A percentile compares a stretch with the other conserved stretches of the same genome.
These are phyloP conservation scores for Ptilorrhoa leucosticta DNA, from an alignment of 2,113 vertebrate genomes.

Conservation along the genomic window DNA sequence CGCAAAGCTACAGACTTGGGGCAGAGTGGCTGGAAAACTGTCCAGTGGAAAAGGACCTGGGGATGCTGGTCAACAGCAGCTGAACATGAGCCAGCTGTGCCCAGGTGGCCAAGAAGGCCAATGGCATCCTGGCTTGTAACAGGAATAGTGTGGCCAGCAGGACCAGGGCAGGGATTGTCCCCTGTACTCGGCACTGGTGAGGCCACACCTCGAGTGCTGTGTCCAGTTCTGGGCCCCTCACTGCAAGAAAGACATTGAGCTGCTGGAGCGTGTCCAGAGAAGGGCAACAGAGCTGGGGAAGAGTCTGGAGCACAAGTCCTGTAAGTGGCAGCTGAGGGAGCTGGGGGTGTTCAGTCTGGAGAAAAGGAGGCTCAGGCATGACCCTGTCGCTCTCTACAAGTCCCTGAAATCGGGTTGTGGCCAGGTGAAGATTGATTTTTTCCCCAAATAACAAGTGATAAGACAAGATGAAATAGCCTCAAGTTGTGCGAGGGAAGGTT, in stretches of 20 bases:
- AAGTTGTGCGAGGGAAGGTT: background rate
- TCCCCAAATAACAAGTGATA: background rate
- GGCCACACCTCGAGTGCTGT: background rate
- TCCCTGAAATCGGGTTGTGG: background rate
- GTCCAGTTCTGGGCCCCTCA: background rate
- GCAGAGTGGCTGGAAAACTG: background rate
- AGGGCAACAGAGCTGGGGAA: background rate
- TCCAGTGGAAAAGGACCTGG: background rate
- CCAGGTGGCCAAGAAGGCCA: background rate
- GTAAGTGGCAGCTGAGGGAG: background rate
- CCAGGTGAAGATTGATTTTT: background rate
- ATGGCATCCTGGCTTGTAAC: background rate
- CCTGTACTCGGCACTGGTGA: background rate
- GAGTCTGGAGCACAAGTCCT: background rate
- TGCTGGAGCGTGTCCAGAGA: fast-evolving
- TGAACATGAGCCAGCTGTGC: background rate
- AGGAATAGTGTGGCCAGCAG: background rate
- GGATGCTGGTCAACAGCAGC: background rate
- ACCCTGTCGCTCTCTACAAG: fast-evolving
- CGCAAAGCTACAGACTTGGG: background rate
- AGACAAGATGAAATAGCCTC: background rate
- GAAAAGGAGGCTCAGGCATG: fast-evolving
- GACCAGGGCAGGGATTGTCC: background rate
- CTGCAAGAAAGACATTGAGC: fast-evolving
- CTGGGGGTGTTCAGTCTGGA: background rate